These are phyloP conservation scores for Cirrhinus molitorella DNA, from an alignment of 2,797 vertebrate species.

Conservation along the genomic window DNA sequence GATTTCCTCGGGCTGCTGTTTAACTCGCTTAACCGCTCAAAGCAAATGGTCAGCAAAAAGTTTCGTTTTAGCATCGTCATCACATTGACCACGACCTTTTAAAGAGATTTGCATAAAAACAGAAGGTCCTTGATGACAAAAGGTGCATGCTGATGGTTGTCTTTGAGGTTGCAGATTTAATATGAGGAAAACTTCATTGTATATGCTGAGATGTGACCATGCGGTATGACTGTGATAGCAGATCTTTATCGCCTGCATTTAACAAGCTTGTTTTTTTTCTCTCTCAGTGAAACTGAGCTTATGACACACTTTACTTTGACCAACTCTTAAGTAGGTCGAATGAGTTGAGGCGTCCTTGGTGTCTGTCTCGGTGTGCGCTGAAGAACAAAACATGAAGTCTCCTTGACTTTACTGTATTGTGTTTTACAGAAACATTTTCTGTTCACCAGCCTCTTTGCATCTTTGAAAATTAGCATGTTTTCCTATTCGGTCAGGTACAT, in stretches of 20 bases:
- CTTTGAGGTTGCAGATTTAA: slow-evolving; percentile 14
- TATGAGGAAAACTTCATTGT: not conserved
- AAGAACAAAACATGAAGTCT: slow-evolving; percentile 41
- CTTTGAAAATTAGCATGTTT: not conserved
- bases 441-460: not conserved
- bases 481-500: not conserved
- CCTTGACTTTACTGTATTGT: slow-evolving; percentile 25
- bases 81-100: slow-evolving; percentile 70
- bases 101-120: slow-evolving; percentile 74
- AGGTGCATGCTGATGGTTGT: slow-evolving; percentile 33
- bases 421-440: slow-evolving; percentile 14
- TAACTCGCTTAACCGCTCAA: not conserved
- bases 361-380: slow-evolving; percentile 30
- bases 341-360: slow-evolving; percentile 52
- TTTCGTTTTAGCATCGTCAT: slow-evolving; percentile 17
- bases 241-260: slow-evolving; percentile 3
- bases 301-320: slow-evolving; percentile 59
- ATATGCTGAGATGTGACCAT: slow-evolving; percentile 2
- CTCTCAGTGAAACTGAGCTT: slow-evolving; percentile 49
- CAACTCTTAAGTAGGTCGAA: slow-evolving; percentile 56
- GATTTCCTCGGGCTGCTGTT: slow-evolving; percentile 1
- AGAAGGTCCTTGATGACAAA: slow-evolving; percentile 47
- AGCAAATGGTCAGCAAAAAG: slow-evolving; percentile 20
- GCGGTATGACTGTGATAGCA: not conserved
- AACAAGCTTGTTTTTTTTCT: not conserved